Evolutionary conservation across 2,888 invertebrate genomes (phyloP).

Genomic region (Acheta domesticus): DNA sequence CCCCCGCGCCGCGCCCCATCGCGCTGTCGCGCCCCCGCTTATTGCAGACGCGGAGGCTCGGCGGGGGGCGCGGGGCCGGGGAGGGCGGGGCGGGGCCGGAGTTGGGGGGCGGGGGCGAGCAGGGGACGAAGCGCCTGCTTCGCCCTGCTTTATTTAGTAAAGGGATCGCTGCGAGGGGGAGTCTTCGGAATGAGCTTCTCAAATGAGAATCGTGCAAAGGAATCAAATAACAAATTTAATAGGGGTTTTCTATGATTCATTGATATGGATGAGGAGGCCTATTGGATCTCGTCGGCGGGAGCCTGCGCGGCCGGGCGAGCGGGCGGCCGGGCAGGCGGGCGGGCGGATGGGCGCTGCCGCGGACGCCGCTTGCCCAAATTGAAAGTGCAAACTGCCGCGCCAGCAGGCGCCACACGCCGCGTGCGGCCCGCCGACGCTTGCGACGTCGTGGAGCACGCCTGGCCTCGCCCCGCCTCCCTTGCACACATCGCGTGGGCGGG

Average conservation of each 20-base stretch:
- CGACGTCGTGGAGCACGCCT: too few species aligned
- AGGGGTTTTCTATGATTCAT: slow-evolving; percentile 30
- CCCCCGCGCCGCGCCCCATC: background rate
- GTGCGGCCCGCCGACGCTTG: too few species aligned
- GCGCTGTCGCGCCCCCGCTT: background rate
- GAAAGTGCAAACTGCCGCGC: too few species aligned
- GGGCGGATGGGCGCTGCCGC: background rate
- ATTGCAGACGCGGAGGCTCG: background rate
- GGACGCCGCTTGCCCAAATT: too few species aligned
- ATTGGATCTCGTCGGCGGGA: background rate
- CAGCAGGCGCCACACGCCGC: too few species aligned
- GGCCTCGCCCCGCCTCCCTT: too few species aligned
- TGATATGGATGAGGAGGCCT: background rate
- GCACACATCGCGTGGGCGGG: too few species aligned
- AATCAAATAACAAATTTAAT: slow-evolving; percentile 34
- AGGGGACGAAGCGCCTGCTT: too few species aligned
- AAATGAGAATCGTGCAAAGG: slow-evolving; percentile 31
- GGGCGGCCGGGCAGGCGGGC: background rate
- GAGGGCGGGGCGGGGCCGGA: too few species aligned
- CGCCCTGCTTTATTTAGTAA: background rate
- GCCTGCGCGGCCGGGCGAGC: background rate
- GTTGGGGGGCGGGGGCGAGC: too few species aligned
- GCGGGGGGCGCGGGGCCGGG: too few species aligned
- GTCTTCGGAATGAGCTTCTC: slow-evolving; percentile 1
- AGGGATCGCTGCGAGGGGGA: background rate